These are phyloP conservation scores for Aporrectodea caliginosa DNA, from an alignment of 1,140 invertebrate genomes.

Conservation along the genomic window DNA sequence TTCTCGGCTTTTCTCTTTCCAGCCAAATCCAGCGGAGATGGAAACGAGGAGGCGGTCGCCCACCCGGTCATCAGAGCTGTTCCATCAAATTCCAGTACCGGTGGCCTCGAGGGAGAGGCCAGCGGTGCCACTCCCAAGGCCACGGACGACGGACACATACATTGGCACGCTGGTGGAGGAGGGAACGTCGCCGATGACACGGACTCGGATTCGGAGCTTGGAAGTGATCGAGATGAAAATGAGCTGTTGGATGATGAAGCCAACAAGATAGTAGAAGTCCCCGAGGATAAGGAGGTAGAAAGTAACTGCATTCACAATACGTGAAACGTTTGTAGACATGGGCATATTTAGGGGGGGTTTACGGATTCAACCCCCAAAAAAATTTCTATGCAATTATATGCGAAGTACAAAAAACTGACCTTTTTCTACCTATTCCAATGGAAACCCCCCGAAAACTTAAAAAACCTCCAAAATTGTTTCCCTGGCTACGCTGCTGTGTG, in stretches of 20 bases:
- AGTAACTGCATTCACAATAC: too few species aligned
- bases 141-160: not conserved
- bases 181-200: constrained; percentile 39
- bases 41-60: not conserved
- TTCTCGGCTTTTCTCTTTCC: too few species aligned
- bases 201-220: constrained; percentile 68
- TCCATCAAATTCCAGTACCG: not conserved
- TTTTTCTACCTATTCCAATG: too few species aligned
- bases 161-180: not conserved
- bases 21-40: not conserved
- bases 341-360: too few species aligned
- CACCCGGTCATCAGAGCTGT: not conserved
- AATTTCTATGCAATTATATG: too few species aligned
- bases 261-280: not conserved
- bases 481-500: too few species aligned
- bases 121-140: not conserved
- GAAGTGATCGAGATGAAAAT: constrained; percentile 60
- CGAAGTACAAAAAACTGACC: too few species aligned
- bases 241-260: constrained; percentile 24
- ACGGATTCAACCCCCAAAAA: too few species aligned
- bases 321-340: too few species aligned
- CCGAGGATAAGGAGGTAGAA: not conserved
- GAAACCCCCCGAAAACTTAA: too few species aligned
- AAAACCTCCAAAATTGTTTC: too few species aligned
- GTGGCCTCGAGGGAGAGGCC: not conserved